Evolutionary conservation across 2,797 vertebrate genomes (phyloP).

Genomic region (Florisuga fusca): DNA sequence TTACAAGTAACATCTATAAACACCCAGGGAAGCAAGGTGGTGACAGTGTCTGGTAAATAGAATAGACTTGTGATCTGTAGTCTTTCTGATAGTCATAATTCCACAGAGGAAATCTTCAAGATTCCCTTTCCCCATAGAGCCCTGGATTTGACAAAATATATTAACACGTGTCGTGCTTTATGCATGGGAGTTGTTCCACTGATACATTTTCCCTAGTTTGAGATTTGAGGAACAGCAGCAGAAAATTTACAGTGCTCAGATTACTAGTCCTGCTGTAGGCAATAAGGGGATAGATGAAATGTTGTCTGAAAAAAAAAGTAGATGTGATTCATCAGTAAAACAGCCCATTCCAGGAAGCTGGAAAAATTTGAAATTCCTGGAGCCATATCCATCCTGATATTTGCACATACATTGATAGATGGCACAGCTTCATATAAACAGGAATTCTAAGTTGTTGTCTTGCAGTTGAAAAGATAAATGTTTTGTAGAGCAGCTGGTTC

Average conservation of each 20-base stretch:
- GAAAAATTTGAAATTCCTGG: not conserved
- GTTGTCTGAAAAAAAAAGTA: not conserved
- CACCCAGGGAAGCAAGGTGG: slow-evolving; percentile 50
- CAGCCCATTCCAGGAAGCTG: not conserved
- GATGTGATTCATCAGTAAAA: not conserved
- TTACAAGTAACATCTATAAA: slow-evolving; percentile 33
- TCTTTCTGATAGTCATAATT: slow-evolving; percentile 4
- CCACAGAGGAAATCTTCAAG: slow-evolving; percentile 16
- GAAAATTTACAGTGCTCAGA: not conserved
- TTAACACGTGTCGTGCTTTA: not conserved
- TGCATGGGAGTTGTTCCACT: not conserved
- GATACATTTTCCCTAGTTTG: not conserved
- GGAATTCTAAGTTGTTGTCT: not conserved
- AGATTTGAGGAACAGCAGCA: not conserved
- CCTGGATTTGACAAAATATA: not conserved
- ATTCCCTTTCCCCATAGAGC: not conserved
- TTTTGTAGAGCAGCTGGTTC: not conserved
- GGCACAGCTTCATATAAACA: not conserved
- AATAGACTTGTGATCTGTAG: slow-evolving; percentile 37
- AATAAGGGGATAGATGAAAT: not conserved
- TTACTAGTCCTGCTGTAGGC: not conserved
- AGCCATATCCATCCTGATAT: not conserved
- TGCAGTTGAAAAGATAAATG: slow-evolving; percentile 5
- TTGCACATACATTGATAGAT: not conserved
- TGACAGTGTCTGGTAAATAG: slow-evolving; percentile 45